Base-by-base conservation (phyloP, 2,888 invertebrate species). In the Dryocosmus kuriphilus region DNA sequence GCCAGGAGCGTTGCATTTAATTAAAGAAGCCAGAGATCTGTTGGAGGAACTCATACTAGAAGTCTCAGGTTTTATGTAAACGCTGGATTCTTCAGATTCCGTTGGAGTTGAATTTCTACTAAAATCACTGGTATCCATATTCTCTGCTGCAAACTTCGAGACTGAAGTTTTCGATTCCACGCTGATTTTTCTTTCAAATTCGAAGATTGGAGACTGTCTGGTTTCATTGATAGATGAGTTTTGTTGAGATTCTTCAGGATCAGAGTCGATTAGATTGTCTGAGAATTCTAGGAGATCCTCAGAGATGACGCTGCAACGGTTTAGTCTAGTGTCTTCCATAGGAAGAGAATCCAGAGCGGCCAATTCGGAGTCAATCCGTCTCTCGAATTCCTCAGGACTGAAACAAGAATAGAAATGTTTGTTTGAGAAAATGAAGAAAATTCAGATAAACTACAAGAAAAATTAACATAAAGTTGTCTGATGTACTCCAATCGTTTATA, bases 331-430 rank as follows among this genome's bases (percentile, higher is more conserved):
- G 16, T 81, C 74, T 32, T 93, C 93, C 35, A 91, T 91, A 4
- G 93, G 92, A 61, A 94, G 92, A 74, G 93, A 92, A 86, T 94
- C 95, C 80, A 94, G 86, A 19, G 94, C 94, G 62, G 94, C 93
- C 80, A 95, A 87, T 85, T 94, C 93, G 9, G 93, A 94, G 79
- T 94, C 94, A 79, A 95, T 94, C 82, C 94, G 93, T 82, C 93
- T 93, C 84, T 95, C 94, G 86, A 94, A 95, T 86, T 93, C 93
- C 71, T 91, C 91, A 27, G 91, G 89, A 75, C 91, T 91, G 81
- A 24, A 87, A 78, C 6, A 60, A 14, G 27, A 24, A 35, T 22
- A 4, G 65, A 30, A 67, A 1, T 27, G 2, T 2, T 41, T 30
- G 16, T 2, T 19, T 30, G 30, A 51, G 9, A 71, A 51, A 51